These are phyloP conservation scores for Taurulus bubalis DNA, from an alignment of 2,113 vertebrate genomes.

Conservation along the genomic window DNA sequence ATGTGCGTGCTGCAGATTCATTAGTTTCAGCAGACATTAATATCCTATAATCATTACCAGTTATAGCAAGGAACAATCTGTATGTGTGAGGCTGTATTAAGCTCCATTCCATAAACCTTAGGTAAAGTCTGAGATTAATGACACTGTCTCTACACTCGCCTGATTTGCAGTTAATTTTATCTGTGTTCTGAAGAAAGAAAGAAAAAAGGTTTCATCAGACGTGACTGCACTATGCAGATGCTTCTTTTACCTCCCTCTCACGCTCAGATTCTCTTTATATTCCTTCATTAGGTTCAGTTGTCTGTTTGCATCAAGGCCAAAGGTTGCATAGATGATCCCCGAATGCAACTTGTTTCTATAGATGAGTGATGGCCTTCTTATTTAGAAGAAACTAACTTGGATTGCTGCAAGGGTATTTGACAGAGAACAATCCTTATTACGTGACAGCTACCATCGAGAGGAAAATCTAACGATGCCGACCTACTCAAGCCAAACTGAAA, in stretches of 20 bases:
- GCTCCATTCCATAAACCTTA: slow-evolving; percentile 56
- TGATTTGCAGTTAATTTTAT: slow-evolving; percentile 59
- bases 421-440: neutral
- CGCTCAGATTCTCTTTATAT: slow-evolving; percentile 10
- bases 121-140: slow-evolving; percentile 65
- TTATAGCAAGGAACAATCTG: slow-evolving; percentile 53
- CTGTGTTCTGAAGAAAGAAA: slow-evolving; percentile 14
- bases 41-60: slow-evolving; percentile 70
- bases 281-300: slow-evolving; percentile 6
- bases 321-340: neutral
- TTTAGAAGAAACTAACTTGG: neutral
- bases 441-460: neutral
- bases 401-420: neutral
- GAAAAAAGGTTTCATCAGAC: slow-evolving; percentile 31
- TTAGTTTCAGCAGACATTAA: slow-evolving; percentile 70
- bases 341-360: slow-evolving; percentile 13
- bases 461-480: neutral
- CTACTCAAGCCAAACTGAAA: neutral
- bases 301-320: slow-evolving; percentile 5
- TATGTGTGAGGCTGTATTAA: slow-evolving; percentile 62
- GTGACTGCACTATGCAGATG: slow-evolving; percentile 8
- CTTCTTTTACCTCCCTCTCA: neutral
- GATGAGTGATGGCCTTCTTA: neutral
- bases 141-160: slow-evolving; percentile 40
- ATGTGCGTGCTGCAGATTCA: slow-evolving; percentile 79